Base-by-base conservation (phyloP, 2,888 invertebrate genomes). In the Noctua janthina region DNA sequence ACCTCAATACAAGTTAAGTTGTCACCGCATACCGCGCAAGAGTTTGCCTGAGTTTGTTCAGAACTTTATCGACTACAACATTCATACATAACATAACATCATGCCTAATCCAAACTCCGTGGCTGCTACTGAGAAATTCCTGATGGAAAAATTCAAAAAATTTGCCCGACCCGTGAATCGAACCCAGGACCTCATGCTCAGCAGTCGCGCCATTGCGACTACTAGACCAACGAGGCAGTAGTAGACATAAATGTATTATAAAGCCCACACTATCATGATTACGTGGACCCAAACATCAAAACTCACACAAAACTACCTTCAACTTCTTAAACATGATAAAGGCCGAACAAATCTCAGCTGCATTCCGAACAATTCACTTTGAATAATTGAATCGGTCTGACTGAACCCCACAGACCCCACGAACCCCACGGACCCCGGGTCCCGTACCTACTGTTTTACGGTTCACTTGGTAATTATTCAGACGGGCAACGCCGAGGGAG, bases 401-500 rank as follows among this genome's bases (percentile, higher is more conserved):
- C 82, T 54, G 66, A 74, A 79, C 85, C 66, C 73, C 74, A 72
- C 82, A 62, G 69, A 78, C 54, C 59, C 64, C 64, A 15, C n/a
- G n/a, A 49, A 29, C 74, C 76, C 80, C 80, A 54, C 66, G 49
- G 76, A n/a, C 56, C 49, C 62, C 62, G 72, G 66, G 66, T 39
- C n/a, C n/a, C 46, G 49, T 77, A 75, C 70, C 83, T 87, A 71
- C 75, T 81, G 81, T 87, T 86, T 85, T 81, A 87, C 81, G 73
- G 87, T 86, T 86, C 86, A 85, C 78, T 87, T 76, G 88, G 88
- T 81, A 86, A 86, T 86, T 86, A 86, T 86, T 86, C 87, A 86
- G 71, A 79, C 84, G 79, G 67, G 76, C 81, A 69, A 39, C 68
- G 81, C 76, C 81, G 74, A 66, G 81, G 88, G 86, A 81, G 76